Evolutionary conservation across 2,797 vertebrate genomes (phyloP), one percentile per base, ranked within the genome.

Genomic region (Hoplostethus atlanticus): DNA sequence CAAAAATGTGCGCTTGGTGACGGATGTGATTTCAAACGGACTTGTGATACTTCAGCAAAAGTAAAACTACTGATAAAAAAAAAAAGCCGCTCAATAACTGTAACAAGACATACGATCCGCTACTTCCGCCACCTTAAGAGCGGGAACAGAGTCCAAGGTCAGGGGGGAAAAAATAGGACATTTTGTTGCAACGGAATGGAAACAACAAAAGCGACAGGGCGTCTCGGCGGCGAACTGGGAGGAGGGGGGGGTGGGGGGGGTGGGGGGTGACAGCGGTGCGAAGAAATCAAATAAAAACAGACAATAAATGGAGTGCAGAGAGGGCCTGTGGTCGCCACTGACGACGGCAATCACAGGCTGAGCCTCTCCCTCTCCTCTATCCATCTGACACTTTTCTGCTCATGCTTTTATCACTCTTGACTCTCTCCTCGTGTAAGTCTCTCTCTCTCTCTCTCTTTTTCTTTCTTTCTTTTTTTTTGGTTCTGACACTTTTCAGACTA

Each of bases 221-320:
- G 86, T 81, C 84, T 79, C 79, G 67, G 84, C 83, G 84, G 80
- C 54, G 74, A 75, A 79, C 53, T 63, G 42, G 59, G 77, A 59
- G 63, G 68, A n/a, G 64, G 66, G 1, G 21, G 21, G 1, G 21
- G 21, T 1, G 21, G 21, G 21, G 21, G 21, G 71, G 6, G 48
- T 62, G 66, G 71, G 7, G 47, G 74, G 77, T 73, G 85, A 90
- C 79, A 82, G 89, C 55, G 25, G 69, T 53, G 65, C 60, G 81
- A 77, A 84, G 72, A 84, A 89, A 89, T 91, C 80, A 86, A 88
- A 91, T 87, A 87, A 88, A 89, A 61, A 74, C 68, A 62, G 82
- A 81, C 85, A 85, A 77, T 80, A 85, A 87, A 88, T 73, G 77
- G 78, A 81, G 81, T 83, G 78, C 76, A 77, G 80, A 73, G 79